Evolutionary conservation across 1,140 invertebrate genomes (phyloP).

Genomic region (Pseudobourletiella spinata): DNA sequence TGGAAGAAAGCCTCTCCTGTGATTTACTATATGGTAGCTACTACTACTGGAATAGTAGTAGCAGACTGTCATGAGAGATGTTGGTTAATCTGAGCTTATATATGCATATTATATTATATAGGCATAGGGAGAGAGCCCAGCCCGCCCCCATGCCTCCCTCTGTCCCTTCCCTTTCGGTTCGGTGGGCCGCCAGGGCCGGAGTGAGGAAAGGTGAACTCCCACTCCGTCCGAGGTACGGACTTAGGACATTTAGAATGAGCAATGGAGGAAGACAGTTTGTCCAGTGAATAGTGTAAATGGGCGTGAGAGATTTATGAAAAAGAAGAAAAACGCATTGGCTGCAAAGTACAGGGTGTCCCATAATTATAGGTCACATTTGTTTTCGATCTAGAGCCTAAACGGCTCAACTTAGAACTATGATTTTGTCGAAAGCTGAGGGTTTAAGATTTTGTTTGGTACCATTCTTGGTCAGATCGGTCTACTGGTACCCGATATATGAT

Average conservation of each 20-base stretch:
- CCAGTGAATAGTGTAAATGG: slow-evolving; percentile 19
- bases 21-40: too few species aligned
- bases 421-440: too few species aligned
- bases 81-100: not conserved
- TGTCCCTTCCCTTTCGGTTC: not conserved
- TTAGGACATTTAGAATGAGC: not conserved
- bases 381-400: too few species aligned
- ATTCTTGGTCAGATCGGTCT: too few species aligned
- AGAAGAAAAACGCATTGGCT: not conserved
- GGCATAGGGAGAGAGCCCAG: not conserved
- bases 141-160: not conserved
- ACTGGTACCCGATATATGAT: too few species aligned
- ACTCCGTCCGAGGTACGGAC: not conserved
- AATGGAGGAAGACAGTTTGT: slow-evolving; percentile 7
- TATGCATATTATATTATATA: not conserved
- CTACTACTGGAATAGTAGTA: too few species aligned
- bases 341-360: not conserved
- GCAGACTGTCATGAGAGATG: not conserved
- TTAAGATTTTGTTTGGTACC: too few species aligned
- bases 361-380: too few species aligned
- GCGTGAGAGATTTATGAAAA: slow-evolving; percentile 17
- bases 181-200: not conserved
- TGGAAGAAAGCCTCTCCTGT: not conserved
- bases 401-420: too few species aligned
- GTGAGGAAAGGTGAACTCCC: not conserved